Percentiles rank a stretch among this genome's conserved stretches.
Conservation (phyloP, 2,888 invertebrate species). For the Pseudeuparius sepicola region DNA sequence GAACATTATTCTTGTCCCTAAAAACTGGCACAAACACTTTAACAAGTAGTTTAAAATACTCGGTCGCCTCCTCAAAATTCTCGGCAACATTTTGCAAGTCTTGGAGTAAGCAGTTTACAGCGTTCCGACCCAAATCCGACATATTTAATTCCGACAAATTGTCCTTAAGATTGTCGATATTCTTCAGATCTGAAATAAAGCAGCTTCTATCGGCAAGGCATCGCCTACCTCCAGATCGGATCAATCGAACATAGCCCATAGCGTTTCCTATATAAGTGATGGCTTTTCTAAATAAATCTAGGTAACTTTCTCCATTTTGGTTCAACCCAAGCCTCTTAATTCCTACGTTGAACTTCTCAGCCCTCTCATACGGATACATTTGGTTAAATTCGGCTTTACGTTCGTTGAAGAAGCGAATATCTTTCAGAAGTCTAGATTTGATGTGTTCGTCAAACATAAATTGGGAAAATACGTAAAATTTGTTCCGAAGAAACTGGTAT, state of each 20-base stretch:
- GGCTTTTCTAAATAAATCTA: conserved; percentile 86
- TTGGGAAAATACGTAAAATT: conserved; percentile 90
- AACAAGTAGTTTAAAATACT: conserved; percentile 72
- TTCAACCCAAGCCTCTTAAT: conserved; percentile 80
- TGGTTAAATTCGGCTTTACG: conserved; percentile 53
- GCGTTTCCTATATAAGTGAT: conserved; percentile 96
- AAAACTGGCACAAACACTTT: conserved; percentile 89
- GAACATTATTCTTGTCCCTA: conserved; percentile 74
- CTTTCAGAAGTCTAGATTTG: conserved; percentile 86
- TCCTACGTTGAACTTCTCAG: conserved; percentile 87
- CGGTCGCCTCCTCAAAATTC: conserved; percentile 81
- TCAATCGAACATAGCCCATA: conserved; percentile 89
- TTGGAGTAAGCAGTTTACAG: conserved; percentile 64
- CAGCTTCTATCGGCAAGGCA: conserved; percentile 85
- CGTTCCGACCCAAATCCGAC: conserved; percentile 49
- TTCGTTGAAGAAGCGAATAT: conserved; percentile 74
- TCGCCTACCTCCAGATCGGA: conserved; percentile 87
- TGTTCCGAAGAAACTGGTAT: conserved; percentile 87
- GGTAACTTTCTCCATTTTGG: conserved; percentile 72
- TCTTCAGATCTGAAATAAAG: conserved; percentile 74
- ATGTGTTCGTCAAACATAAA: conserved; percentile 98
- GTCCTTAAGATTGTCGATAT: conserved; percentile 47
- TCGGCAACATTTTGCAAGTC: conserved; percentile 69
- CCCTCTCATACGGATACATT: conserved; percentile 78
- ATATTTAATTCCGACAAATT: conserved; percentile 50